Evolutionary conservation across 1,140 invertebrate genomes (phyloP).

Genomic region (Pantala flavescens): DNA sequence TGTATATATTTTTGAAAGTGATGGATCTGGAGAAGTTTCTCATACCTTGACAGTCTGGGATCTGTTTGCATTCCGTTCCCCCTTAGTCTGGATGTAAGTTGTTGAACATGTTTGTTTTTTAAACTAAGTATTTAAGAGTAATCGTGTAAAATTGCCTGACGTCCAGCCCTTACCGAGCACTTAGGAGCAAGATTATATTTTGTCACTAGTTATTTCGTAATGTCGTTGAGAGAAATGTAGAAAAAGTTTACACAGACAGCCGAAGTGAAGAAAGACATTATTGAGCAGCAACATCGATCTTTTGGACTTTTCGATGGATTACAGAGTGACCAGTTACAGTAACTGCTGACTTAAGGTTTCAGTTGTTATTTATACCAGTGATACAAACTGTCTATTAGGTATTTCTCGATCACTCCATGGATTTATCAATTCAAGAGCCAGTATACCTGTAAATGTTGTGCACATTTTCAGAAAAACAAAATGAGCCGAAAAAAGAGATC

Average conservation of each 20-base stretch:
- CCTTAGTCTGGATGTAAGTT: no score
- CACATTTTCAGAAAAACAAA: neutral
- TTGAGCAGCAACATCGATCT: neutral
- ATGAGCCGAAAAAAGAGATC: constrained; percentile 4
- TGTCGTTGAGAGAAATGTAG: neutral
- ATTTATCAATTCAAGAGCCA: constrained; percentile 7
- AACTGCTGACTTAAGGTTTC: neutral
- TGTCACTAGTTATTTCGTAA: constrained; percentile 6
- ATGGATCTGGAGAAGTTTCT: neutral
- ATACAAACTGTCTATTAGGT: neutral
- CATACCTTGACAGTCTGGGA: neutral
- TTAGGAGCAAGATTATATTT: neutral
- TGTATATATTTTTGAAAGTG: neutral
- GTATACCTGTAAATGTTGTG: constrained; percentile 9
- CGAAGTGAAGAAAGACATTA: neutral
- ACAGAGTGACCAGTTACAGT: neutral
- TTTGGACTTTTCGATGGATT: neutral
- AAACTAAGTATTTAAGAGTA: neutral
- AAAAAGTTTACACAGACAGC: neutral
- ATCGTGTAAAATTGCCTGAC: constrained; percentile 4
- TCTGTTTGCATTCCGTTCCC: no score
- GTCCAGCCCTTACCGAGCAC: neutral
- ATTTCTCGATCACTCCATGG: neutral
- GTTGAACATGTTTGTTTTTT: no score
- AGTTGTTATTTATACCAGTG: neutral